Percentiles rank a stretch among this genome's conserved stretches.
These are phyloP conservation scores for Argopecten irradians DNA, from an alignment of 1,140 invertebrate genomes.

Conservation along the genomic window DNA sequence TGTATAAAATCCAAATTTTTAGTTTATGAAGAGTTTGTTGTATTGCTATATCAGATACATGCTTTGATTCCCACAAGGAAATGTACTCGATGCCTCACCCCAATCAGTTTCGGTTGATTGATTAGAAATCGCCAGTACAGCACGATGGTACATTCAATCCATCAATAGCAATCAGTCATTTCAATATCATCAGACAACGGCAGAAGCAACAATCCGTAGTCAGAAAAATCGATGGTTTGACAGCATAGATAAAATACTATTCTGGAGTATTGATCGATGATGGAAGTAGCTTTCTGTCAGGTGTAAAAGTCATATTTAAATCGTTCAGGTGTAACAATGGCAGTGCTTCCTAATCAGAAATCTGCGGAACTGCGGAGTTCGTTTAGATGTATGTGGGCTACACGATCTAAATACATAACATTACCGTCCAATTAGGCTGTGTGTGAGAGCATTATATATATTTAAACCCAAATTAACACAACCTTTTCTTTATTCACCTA, in stretches of 20 bases:
- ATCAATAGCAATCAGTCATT: not conserved
- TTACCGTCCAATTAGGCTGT: not conserved
- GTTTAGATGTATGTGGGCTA: not conserved
- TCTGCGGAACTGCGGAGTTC: not conserved
- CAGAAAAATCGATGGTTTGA: not conserved
- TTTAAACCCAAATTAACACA: not conserved
- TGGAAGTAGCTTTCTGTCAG: not conserved
- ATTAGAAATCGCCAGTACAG: not conserved
- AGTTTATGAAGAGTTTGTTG: too few relatives aligned
- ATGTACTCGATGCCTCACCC: not conserved
- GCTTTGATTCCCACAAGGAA: not conserved
- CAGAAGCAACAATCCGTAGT: not conserved
- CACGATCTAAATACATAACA: not conserved
- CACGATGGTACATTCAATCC: not conserved
- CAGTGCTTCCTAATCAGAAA: not conserved
- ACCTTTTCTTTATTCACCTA: not conserved
- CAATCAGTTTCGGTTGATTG: not conserved
- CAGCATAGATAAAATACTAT: not conserved
- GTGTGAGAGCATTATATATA: not conserved
- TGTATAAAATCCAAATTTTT: too few relatives aligned
- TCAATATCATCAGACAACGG: not conserved
- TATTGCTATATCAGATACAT: not conserved
- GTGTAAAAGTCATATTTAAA: slow-evolving; percentile 18
- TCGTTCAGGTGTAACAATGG: not conserved
- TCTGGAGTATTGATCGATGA: not conserved